A percentile compares a stretch with the other conserved stretches of the same genome.
These are phyloP conservation scores for Macrotus californicus DNA, from an alignment of 2,113 vertebrate species.

Conservation along the genomic window DNA sequence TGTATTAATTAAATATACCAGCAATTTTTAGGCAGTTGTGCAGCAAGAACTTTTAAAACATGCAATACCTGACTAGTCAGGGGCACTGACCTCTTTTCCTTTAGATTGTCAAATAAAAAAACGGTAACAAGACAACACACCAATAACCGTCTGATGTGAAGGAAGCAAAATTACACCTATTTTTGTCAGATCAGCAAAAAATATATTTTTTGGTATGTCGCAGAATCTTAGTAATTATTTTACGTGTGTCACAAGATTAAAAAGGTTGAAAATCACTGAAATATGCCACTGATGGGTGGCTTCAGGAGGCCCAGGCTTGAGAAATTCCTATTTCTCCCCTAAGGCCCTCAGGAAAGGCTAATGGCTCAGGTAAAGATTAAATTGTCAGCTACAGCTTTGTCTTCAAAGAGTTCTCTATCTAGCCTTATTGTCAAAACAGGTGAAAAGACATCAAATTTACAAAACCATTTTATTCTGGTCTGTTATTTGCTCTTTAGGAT, in stretches of 20 bases:
- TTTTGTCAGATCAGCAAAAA: too few relatives aligned
- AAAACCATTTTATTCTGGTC: constrained; percentile 34
- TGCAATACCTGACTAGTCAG: not conserved
- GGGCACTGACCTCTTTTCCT: too few relatives aligned
- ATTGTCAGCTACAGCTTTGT: not conserved
- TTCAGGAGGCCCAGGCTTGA: not conserved
- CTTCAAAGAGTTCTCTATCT: not conserved
- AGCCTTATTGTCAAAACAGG: not conserved
- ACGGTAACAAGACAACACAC: too few relatives aligned
- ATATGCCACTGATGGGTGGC: not conserved
- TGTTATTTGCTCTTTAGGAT: constrained; percentile 33
- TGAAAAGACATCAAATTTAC: constrained; percentile 46
- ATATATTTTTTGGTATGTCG: too few relatives aligned
- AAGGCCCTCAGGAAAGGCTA: not conserved
- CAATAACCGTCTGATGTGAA: too few relatives aligned
- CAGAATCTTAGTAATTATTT: too few relatives aligned
- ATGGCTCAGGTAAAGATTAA: constrained; percentile 13
- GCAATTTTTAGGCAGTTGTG: not conserved
- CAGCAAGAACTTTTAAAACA: not conserved
- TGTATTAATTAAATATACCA: constrained; percentile 15
- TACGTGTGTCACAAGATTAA: not conserved
- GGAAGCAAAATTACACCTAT: too few relatives aligned
- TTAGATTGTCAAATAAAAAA: too few relatives aligned
- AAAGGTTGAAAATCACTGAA: not conserved
- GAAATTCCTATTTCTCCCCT: not conserved